Evolutionary conservation across 2,888 invertebrate genomes (phyloP).

Genomic region (Pogonocherus hispidulus): DNA sequence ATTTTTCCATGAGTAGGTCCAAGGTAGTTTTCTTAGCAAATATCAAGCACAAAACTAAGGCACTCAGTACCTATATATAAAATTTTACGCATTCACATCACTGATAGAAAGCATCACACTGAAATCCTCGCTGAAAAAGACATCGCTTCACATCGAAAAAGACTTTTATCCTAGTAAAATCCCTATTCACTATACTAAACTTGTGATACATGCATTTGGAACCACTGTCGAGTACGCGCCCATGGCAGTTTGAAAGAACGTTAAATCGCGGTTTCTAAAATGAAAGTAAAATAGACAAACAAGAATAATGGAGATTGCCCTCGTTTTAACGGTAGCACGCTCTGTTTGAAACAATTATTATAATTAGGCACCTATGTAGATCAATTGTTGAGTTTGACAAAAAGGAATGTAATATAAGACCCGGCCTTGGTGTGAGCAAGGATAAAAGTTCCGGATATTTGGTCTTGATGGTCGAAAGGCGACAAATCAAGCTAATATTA

Average conservation of each 20-base stretch:
- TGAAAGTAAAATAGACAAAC: conserved; percentile 7
- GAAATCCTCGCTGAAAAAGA: no score
- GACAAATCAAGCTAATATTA: no score
- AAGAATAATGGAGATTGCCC: neutral
- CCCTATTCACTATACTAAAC: no score
- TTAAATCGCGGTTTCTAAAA: neutral
- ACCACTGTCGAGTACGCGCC: neutral
- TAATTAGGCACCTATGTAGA: neutral
- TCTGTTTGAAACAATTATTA: neutral
- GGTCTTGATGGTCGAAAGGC: neutral
- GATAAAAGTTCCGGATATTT: neutral
- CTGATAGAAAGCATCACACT: no score
- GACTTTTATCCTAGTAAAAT: no score
- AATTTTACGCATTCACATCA: no score
- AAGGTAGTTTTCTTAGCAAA: no score
- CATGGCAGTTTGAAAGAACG: neutral
- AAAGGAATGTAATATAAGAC: neutral
- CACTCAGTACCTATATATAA: conserved; percentile 1
- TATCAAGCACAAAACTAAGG: neutral
- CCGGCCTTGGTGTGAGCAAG: neutral
- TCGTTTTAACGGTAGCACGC: conserved; percentile 3
- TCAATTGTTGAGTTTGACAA: conserved; percentile 1
- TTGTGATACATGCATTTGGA: no score
- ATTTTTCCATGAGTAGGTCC: no score
- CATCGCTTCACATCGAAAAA: no score